Conservation (phyloP, 2,888 invertebrate species). For the Cheilosia grossa region DNA sequence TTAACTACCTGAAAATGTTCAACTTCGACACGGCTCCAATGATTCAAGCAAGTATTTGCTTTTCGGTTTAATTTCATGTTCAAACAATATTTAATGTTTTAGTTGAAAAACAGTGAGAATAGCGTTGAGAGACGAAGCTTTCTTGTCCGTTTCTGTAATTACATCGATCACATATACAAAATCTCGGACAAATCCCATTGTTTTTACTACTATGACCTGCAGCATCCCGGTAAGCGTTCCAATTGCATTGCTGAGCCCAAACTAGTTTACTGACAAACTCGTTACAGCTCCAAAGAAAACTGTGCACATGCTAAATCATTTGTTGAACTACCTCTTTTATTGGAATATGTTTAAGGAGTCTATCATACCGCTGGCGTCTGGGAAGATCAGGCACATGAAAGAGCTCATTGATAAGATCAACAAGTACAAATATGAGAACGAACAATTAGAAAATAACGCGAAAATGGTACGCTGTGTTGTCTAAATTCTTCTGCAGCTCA, state of each 20-base stretch:
- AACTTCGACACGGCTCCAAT: constrained; percentile 78
- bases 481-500: neutral
- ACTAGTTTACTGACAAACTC: neutral
- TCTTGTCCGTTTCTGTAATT: constrained; percentile 77
- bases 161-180: constrained; percentile 80
- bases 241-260: neutral
- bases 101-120: constrained; percentile 74
- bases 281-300: constrained; percentile 80
- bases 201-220: constrained; percentile 79
- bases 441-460: constrained; percentile 63
- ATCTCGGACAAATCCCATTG: constrained; percentile 79
- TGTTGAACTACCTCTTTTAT: constrained; percentile 80
- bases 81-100: constrained; percentile 14
- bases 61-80: neutral
- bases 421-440: constrained; percentile 74
- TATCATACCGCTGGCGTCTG: constrained; percentile 77
- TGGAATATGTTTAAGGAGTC: constrained; percentile 79
- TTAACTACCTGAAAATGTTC: constrained; percentile 78
- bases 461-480: constrained; percentile 48
- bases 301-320: constrained; percentile 77
- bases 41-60: constrained; percentile 66
- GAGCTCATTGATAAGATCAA: constrained; percentile 71
- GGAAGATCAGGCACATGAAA: constrained; percentile 75
- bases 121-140: constrained; percentile 78
- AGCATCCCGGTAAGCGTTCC: constrained; percentile 78